Evolutionary conservation across 64 coral and sea anemone species (phyloP), one percentile per base, ranked within the genome.

Genomic region (Montipora sp.): DNA sequence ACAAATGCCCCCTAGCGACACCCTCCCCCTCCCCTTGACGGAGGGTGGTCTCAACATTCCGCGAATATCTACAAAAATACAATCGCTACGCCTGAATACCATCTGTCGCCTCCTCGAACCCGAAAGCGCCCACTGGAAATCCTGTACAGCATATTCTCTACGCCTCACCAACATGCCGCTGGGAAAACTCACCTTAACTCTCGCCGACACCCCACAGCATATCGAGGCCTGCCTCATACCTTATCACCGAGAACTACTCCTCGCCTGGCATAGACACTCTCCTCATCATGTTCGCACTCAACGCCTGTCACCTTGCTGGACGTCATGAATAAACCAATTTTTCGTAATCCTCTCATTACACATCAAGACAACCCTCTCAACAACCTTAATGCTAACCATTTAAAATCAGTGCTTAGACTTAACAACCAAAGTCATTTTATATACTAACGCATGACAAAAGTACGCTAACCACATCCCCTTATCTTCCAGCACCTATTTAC

Each of bases 81-180:
- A 48, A 0, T 65, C 80, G 7, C 79, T 91, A 4, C 58, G 90
- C 6, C 48, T 91, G 0, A 82, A 80, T 27, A 91, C 77, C 0
- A 2, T 81, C 2, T 0, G 53, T 4, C 51, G 78, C 1, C 21
- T 81, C 1, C 59, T 90, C 1, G 10, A 24, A 1, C 77, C 44
- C 8, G 48, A 55, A 14, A 0, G 13, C 3, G 78, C 89, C 13
- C 89, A 91, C 67, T 91, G 89, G 89, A 91, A 91, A 83, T 15
- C 21, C 12, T 73, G 61, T 23, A 82, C 78, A 7, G 2, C 12
- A 0, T 15, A 91, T 20, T 91, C 45, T n/a, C 21, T 91, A 4
- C 24, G 19, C 3, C 36, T 82, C 19, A 23, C 59, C 0, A 14
- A 81, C 49, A 21, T 82, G 24, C 12, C 8, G 3, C 78, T 55